Evolutionary conservation across 2,888 invertebrate species (phyloP).

Genomic region (Leucania comma): DNA sequence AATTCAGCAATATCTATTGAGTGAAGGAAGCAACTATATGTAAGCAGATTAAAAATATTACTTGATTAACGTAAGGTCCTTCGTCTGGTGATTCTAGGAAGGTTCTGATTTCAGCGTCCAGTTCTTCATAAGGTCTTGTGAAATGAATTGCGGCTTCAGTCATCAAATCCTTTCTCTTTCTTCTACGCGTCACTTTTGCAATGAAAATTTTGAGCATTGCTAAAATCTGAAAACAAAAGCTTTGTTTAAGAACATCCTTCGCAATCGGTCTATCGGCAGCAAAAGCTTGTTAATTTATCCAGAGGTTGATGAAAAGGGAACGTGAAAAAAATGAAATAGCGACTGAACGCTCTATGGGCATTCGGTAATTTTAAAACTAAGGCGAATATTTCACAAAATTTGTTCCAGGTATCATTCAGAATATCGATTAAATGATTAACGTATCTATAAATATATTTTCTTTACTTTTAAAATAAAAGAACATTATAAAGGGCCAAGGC

Average conservation of each 20-base stretch:
- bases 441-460: too few species aligned
- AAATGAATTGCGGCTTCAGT: slow-evolving; percentile 76
- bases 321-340: too few species aligned
- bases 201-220: slow-evolving; percentile 78
- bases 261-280: too few species aligned
- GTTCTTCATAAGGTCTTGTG: slow-evolving; percentile 70
- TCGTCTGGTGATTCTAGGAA: slow-evolving; percentile 64
- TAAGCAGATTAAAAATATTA: slow-evolving; percentile 40
- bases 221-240: slow-evolving; percentile 70
- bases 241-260: background rate
- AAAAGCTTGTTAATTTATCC: too few species aligned
- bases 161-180: slow-evolving; percentile 72
- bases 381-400: too few species aligned
- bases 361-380: too few species aligned
- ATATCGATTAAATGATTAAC: too few species aligned
- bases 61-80: slow-evolving; percentile 69
- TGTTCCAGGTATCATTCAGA: too few species aligned
- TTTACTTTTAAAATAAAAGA: too few species aligned
- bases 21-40: background rate
- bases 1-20: background rate
- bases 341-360: too few species aligned
- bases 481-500: too few species aligned
- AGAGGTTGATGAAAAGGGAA: too few species aligned
- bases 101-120: slow-evolving; percentile 75
- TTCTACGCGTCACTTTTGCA: slow-evolving; percentile 67